These are phyloP conservation scores for Apistogramma diplotaenia DNA, from an alignment of 2,113 vertebrate genomes.

Conservation along the genomic window DNA sequence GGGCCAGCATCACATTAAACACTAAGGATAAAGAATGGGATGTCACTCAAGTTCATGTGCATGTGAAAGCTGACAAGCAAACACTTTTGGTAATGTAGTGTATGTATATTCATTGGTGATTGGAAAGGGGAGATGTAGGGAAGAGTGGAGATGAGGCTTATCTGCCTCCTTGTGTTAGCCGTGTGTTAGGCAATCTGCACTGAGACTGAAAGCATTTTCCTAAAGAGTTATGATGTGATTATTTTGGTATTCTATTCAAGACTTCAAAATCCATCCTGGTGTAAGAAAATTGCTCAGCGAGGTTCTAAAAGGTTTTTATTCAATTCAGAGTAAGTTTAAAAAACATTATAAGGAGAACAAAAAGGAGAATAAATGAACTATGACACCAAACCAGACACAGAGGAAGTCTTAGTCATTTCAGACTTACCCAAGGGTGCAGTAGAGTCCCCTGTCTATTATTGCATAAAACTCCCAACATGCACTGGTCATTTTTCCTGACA, in stretches of 20 bases:
- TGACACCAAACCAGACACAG: not conserved
- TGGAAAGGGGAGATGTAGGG: not conserved
- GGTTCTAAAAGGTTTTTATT: not conserved
- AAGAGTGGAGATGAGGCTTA: not conserved
- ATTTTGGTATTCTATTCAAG: not conserved
- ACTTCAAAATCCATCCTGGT: not conserved
- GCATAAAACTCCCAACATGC: slow-evolving; percentile 29
- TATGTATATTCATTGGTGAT: no score
- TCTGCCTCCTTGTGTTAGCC: not conserved
- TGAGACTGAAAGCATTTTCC: not conserved
- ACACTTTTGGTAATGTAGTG: no score
- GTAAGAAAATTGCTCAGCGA: not conserved
- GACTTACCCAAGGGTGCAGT: not conserved
- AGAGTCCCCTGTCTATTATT: not conserved
- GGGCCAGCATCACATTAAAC: no score
- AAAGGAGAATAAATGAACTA: not conserved
- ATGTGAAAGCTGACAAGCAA: no score
- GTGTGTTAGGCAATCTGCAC: not conserved
- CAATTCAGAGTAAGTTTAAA: not conserved
- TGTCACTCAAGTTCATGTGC: no score
- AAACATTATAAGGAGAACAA: not conserved
- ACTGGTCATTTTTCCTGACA: slow-evolving; percentile 14
- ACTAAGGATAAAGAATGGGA: no score
- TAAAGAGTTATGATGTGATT: not conserved
- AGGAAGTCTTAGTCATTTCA: slow-evolving; percentile 15